Conservation (phyloP, 2,113 vertebrate species). For the Nothobranchius kuhntae region DNA sequence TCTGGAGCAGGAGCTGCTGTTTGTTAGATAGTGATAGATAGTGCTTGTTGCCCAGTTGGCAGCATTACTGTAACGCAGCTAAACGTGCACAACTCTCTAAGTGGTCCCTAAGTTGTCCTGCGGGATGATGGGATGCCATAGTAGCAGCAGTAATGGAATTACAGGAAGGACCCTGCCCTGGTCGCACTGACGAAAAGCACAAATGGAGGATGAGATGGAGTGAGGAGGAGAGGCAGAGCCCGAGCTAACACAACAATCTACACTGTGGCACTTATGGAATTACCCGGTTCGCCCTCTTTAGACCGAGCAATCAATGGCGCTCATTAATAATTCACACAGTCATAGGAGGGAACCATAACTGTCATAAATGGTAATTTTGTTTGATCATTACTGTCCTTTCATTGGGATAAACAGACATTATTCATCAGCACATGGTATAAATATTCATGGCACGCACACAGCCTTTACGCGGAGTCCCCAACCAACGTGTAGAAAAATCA, state of each 20-base stretch:
- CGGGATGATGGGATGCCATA: slow-evolving; percentile 72
- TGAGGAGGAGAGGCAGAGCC: slow-evolving; percentile 31
- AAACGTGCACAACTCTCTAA: slow-evolving; percentile 70
- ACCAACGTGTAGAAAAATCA: slow-evolving; percentile 45
- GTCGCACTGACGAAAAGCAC: slow-evolving; percentile 59
- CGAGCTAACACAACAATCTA: slow-evolving; percentile 54
- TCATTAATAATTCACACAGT: slow-evolving; percentile 72
- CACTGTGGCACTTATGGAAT: slow-evolving; percentile 71
- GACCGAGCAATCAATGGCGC: slow-evolving; percentile 61
- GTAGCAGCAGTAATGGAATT: slow-evolving; percentile 75
- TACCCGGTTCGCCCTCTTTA: slow-evolving; percentile 59
- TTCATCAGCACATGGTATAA: slow-evolving; percentile 66
- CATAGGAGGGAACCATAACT: slow-evolving; percentile 64
- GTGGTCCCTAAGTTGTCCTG: slow-evolving; percentile 76
- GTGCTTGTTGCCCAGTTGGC: slow-evolving; percentile 70
- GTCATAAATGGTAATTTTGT: slow-evolving; percentile 77
- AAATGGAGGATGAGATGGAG: slow-evolving; percentile 63
- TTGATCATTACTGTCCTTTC: slow-evolving; percentile 75
- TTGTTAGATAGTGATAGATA: slow-evolving; percentile 72
- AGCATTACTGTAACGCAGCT: slow-evolving; percentile 68
- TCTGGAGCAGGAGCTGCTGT: slow-evolving; percentile 48
- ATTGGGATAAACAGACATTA: slow-evolving; percentile 76
- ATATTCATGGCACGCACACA: slow-evolving; percentile 61
- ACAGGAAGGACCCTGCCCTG: slow-evolving; percentile 67
- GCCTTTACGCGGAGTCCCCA: slow-evolving; percentile 48